These are phyloP conservation scores for Clupea harengus DNA, from an alignment of 2,113 vertebrate genomes.

Conservation along the genomic window DNA sequence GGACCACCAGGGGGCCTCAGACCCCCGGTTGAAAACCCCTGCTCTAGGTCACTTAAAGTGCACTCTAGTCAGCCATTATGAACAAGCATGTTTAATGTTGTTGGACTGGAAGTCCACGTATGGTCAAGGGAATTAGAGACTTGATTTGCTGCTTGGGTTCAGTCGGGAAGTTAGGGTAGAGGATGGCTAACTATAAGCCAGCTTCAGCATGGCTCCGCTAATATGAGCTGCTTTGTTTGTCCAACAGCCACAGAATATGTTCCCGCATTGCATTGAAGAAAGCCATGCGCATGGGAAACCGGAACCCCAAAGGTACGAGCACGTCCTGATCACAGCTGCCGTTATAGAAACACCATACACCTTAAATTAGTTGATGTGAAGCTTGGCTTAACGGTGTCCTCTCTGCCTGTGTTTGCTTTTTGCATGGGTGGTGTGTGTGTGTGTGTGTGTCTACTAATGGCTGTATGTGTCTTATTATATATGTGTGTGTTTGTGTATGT, in stretches of 20 bases:
- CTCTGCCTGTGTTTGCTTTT: not conserved
- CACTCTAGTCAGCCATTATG: not conserved
- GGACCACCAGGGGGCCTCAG: too few relatives aligned
- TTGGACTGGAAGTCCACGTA: not conserved
- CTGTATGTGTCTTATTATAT: not conserved
- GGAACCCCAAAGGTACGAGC: conserved; percentile 73
- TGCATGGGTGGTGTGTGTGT: not conserved
- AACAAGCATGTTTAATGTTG: not conserved
- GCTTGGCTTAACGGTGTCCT: not conserved
- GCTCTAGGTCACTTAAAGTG: too few relatives aligned
- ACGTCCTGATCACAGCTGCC: not conserved
- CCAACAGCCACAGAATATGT: conserved; percentile 76
- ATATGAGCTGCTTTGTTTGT: conserved; percentile 15
- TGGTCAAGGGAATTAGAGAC: not conserved
- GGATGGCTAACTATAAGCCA: not conserved
- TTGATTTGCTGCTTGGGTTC: not conserved
- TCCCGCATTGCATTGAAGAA: conserved; percentile 78
- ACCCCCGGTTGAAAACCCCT: too few relatives aligned
- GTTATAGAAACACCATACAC: not conserved
- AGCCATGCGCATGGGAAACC: conserved; percentile 61
- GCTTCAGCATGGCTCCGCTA: not conserved
- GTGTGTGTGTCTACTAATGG: not conserved
- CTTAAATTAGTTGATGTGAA: not conserved
- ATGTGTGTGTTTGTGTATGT: not conserved
- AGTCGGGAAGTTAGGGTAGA: not conserved